Base-by-base conservation (phyloP, 2,888 invertebrate genomes). In the Baccha elongata region DNA sequence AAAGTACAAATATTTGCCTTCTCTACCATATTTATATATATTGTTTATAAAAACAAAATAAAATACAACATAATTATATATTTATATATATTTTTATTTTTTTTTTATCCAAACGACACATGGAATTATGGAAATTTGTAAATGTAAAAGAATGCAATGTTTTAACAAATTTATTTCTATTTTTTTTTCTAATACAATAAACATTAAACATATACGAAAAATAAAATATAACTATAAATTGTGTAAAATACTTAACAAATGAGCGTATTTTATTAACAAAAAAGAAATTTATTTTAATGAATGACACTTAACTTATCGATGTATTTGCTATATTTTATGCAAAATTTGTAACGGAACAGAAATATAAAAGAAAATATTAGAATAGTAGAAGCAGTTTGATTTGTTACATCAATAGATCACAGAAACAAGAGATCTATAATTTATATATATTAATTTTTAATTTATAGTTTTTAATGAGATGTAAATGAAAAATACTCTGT, bases 191-290 rank as follows among this genome's bases (percentile, higher is more conserved):
- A 46, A 52, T 32, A 48, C 21, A 71, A 42, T 48, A 68, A 64
- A 69, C 26, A 53, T n/a, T n/a, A 65, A 48, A 67, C 64, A 35
- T n/a, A 17, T 53, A 26, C 21, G 29, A 17, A 37, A 8, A 64
- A 42, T 23, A 71, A 17, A 32, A 50, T 48, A 44, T 53, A 40
- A 21, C 23, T 48, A 52, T 26, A 52, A 53, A 62, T 60, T 65
- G 72, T 78, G 83, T 83, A 58, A 44, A 48, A 40, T 73, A 64
- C 53, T 78, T 83, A 83, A 83, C 83, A 78, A 83, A 83, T 83
- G 78, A 78, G 62, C 67, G 78, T 23, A 60, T 58, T 58, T n/a
- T 32, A 52, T 42, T 42, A 64, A 42, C 29, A 68, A 68, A 69
- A 58, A 50, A 62, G 35, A 26, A 53, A 64, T 7, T 40, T 13